phyloP scores from a whole-genome alignment of 2,888 invertebrate genomes.

The Acanthosepion pharaonis region DNA sequence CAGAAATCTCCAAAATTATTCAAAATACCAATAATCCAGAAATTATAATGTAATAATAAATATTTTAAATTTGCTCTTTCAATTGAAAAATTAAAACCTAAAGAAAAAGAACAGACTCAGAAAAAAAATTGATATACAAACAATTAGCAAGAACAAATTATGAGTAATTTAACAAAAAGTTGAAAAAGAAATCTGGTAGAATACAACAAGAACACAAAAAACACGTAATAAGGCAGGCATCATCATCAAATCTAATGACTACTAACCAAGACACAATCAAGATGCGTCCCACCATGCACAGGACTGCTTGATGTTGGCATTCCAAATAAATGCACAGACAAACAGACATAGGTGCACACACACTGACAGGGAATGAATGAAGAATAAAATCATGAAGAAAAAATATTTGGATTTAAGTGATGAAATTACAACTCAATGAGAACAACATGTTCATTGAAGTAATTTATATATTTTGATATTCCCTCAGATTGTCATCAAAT shows the following conservation, averaged over 20 bases:
- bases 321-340: constrained; percentile 22
- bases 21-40: background rate
- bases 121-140: background rate
- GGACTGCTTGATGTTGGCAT: constrained; percentile 33
- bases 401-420: background rate
- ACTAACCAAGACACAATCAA: background rate
- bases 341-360: background rate
- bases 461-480: background rate
- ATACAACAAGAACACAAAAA: background rate
- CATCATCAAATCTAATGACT: background rate
- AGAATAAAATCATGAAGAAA: background rate
- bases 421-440: background rate
- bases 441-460: background rate
- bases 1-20: background rate
- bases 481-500: background rate
- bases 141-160: constrained; percentile 11
- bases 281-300: background rate
- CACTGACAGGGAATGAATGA: background rate
- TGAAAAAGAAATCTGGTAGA: background rate
- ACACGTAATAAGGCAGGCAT: background rate
- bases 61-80: background rate
- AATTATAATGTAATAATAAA: background rate
- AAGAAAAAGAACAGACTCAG: background rate
- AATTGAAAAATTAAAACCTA: background rate
- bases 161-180: background rate